These are phyloP conservation scores for Polydrusus pterygomalis DNA, from an alignment of 2,888 invertebrate genomes.

Conservation along the genomic window DNA sequence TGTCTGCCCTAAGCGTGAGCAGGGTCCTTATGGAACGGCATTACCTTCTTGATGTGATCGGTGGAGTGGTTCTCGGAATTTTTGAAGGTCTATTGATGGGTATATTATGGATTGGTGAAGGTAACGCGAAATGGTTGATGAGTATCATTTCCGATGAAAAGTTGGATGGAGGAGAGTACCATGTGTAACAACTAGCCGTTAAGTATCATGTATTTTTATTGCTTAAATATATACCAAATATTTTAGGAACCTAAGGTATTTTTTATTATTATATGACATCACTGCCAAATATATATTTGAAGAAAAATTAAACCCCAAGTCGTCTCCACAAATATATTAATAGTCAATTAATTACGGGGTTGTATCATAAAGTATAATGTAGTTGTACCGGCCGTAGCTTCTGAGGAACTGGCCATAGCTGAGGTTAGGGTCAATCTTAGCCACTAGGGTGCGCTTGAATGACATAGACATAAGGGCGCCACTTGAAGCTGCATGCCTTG, in stretches of 20 bases:
- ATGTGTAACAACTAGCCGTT: conserved; percentile 73
- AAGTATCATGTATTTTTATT: background rate
- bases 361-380: too few species aligned
- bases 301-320: too few species aligned
- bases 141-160: conserved; percentile 81
- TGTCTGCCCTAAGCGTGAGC: conserved; percentile 82
- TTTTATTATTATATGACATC: background rate
- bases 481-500: too few species aligned
- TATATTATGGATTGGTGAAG: conserved; percentile 82
- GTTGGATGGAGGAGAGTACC: conserved; percentile 80
- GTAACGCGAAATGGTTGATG: conserved; percentile 77
- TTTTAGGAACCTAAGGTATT: background rate
- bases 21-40: conserved; percentile 90
- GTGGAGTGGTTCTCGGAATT: conserved; percentile 84
- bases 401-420: too few species aligned
- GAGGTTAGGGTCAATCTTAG: too few species aligned
- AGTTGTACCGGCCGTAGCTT: too few species aligned
- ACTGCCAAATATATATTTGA: background rate
- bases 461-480: too few species aligned
- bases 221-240: background rate
- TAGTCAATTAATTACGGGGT: too few species aligned
- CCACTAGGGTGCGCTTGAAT: too few species aligned
- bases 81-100: conserved; percentile 79
- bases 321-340: too few species aligned
- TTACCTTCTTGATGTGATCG: conserved; percentile 88